phyloP scores from a whole-genome alignment of 2,797 vertebrate genomes.

The Rhyacichthys aspro region DNA sequence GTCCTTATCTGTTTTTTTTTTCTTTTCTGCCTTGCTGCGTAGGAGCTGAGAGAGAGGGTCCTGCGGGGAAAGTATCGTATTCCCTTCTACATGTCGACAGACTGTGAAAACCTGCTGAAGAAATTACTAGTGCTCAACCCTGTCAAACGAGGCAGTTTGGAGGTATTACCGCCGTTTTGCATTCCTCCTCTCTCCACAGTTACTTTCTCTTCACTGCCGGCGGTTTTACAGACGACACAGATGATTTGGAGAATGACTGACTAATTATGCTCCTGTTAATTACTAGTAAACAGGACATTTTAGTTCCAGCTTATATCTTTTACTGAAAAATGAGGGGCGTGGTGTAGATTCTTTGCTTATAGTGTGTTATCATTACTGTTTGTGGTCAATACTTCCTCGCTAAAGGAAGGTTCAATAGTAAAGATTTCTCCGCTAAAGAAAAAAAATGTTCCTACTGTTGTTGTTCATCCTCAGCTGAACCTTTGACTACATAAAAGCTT shows the following conservation, averaged over 20 bases:
- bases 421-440: conserved; percentile 49
- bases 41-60: conserved; percentile 95
- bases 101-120: conserved; percentile 98
- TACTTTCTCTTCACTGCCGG: background rate
- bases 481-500: conserved; percentile 5
- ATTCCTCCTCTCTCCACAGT: background rate
- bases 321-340: conserved; percentile 1
- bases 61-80: conserved; percentile 95
- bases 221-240: conserved; percentile 6
- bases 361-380: conserved; percentile 23
- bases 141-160: conserved; percentile 92
- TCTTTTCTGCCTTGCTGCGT: conserved; percentile 27
- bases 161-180: conserved; percentile 85
- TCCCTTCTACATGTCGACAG: conserved; percentile 98
- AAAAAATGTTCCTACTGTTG: conserved; percentile 35
- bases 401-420: conserved; percentile 51
- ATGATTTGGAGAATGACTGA: background rate
- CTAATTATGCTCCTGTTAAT: conserved; percentile 30
- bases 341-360: conserved; percentile 22
- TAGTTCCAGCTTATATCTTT: conserved; percentile 12
- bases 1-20: conserved; percentile 3
- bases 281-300: conserved; percentile 11
- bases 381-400: conserved; percentile 31
- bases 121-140: conserved; percentile 95
- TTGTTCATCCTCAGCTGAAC: conserved; percentile 11